A percentile compares a stretch with the other conserved stretches of the same genome.
Evolutionary conservation across 2,888 invertebrate genomes (phyloP).

Genomic region (Calameuta idolon): DNA sequence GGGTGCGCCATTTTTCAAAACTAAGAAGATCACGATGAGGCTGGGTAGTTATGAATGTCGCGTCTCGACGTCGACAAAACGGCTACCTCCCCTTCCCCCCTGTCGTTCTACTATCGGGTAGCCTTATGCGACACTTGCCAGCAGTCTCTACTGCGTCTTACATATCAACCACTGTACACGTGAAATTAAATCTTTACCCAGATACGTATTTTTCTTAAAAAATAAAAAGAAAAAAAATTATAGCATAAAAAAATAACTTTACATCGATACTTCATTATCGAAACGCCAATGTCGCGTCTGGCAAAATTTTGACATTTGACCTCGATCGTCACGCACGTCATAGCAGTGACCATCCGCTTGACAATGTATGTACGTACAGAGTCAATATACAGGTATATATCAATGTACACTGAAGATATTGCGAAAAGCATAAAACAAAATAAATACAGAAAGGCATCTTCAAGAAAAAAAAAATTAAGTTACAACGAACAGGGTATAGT

Average conservation of each 20-base stretch:
- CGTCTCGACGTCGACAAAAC: not conserved
- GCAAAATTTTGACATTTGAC: no score
- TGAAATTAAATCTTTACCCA: not conserved
- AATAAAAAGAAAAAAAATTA: not conserved
- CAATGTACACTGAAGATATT: not conserved
- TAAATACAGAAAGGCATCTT: not conserved
- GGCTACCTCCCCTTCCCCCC: not conserved
- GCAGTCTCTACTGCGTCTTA: not conserved
- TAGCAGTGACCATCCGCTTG: no score
- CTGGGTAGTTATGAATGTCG: constrained; percentile 39
- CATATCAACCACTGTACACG: not conserved
- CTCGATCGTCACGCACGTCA: no score
- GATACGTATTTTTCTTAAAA: not conserved
- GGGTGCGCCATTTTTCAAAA: constrained; percentile 39
- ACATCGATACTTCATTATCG: not conserved
- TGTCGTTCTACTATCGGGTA: not conserved
- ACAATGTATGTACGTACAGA: not conserved
- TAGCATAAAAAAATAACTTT: not conserved
- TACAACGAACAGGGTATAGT: not conserved
- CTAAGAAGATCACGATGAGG: constrained; percentile 39
- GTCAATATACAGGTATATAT: not conserved
- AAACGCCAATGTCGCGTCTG: not conserved
- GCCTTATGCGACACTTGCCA: not conserved
- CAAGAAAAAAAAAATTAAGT: not conserved
- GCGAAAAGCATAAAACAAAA: not conserved